A percentile compares a stretch with the other conserved stretches of the same genome.
These are phyloP conservation scores for Conops quadrifasciatus DNA, from an alignment of 2,888 invertebrate genomes.

Conservation along the genomic window DNA sequence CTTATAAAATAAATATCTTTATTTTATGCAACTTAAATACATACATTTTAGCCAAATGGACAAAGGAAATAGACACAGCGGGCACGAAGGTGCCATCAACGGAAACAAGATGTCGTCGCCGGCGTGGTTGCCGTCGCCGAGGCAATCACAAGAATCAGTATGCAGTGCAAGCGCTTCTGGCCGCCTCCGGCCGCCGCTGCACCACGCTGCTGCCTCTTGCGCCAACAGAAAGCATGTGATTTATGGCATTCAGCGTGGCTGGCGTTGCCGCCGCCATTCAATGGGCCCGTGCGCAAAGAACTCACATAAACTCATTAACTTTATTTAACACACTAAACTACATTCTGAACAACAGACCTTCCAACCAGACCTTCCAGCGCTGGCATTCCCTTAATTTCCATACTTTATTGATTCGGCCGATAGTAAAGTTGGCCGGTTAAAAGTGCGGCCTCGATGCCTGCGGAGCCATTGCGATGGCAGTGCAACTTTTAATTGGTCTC, in stretches of 20 bases:
- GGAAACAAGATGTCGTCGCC: constrained; percentile 9
- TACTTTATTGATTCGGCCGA: not conserved
- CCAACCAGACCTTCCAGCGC: not conserved
- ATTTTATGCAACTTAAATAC: constrained; percentile 30
- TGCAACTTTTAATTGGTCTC: constrained; percentile 1
- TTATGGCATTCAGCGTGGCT: constrained; percentile 1
- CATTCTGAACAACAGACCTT: not conserved
- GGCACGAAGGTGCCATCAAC: not conserved
- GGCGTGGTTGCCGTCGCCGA: not conserved
- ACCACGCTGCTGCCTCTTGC: not conserved
- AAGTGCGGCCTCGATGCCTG: not conserved
- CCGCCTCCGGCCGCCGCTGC: not conserved
- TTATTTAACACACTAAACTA: constrained; percentile 14
- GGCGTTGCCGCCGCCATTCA: not conserved
- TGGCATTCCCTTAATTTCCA: not conserved
- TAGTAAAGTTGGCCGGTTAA: not conserved
- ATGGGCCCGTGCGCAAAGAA: not conserved
- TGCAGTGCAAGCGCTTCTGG: not conserved
- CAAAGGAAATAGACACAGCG: not conserved
- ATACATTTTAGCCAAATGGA: constrained; percentile 13
- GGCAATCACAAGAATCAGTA: not conserved
- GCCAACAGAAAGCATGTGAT: not conserved
- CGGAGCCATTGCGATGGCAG: not conserved
- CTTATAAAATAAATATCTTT: constrained; percentile 33
- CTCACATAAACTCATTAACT: constrained; percentile 13